phyloP scores from a whole-genome alignment of 2,888 invertebrate species.

The Acanthosoma haemorrhoidale region DNA sequence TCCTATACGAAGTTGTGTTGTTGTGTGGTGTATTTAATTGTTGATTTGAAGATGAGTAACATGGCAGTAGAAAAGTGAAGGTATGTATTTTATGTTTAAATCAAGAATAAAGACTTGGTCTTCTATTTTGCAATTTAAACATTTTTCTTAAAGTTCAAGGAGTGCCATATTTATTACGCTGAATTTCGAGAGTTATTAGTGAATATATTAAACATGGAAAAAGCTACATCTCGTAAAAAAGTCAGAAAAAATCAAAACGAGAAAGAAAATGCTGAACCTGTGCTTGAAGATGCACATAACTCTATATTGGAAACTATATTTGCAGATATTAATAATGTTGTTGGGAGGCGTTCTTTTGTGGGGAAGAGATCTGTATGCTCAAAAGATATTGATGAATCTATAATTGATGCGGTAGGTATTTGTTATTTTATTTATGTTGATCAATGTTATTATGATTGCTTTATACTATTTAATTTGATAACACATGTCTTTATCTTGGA shows the following conservation, averaged over 20 bases:
- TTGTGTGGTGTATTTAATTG: too few relatives aligned
- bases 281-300: not conserved
- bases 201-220: not conserved
- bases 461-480: not conserved
- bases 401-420: constrained; percentile 18
- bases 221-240: not conserved
- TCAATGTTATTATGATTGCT: not conserved
- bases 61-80: too few relatives aligned
- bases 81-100: too few relatives aligned
- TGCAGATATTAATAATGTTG: constrained; percentile 23
- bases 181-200: not conserved
- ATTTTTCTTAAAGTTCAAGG: too few relatives aligned
- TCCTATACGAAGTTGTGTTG: too few relatives aligned
- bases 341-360: constrained; percentile 20
- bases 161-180: too few relatives aligned
- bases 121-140: too few relatives aligned
- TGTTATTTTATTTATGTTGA: not conserved
- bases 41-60: too few relatives aligned
- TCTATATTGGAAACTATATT: constrained; percentile 9
- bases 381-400: constrained; percentile 5
- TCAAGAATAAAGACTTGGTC: too few relatives aligned
- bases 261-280: constrained; percentile 23
- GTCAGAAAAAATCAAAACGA: not conserved
- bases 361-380: constrained; percentile 19
- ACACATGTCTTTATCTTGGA: too few relatives aligned